Evolutionary conservation across 2,113 vertebrate species (phyloP).

Genomic region (Saccopteryx bilineata): DNA sequence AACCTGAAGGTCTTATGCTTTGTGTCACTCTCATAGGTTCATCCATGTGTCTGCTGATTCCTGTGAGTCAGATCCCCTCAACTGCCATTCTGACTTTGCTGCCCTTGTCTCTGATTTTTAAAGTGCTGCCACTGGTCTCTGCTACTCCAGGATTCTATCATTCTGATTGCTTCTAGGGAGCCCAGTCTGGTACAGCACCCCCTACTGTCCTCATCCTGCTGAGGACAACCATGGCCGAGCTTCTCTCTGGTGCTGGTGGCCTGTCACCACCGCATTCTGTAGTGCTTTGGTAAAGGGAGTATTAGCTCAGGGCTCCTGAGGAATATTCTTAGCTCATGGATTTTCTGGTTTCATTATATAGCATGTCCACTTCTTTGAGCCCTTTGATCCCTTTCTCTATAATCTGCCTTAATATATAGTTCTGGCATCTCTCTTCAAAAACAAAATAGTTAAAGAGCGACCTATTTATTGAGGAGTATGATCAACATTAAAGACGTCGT

Average conservation of each 20-base stretch:
- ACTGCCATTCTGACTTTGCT: background rate
- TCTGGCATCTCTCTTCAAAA: background rate
- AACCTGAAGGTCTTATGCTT: background rate
- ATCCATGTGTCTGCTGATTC: no score
- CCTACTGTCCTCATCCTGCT: background rate
- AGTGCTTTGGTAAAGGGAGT: background rate
- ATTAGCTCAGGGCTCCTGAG: background rate
- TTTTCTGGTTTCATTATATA: background rate
- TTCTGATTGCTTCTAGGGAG: background rate
- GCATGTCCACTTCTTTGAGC: background rate
- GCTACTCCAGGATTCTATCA: background rate
- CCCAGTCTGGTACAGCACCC: background rate
- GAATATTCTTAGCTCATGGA: background rate
- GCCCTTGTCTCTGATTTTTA: background rate
- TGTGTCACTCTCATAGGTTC: background rate
- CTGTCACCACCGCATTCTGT: background rate
- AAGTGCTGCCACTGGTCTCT: background rate
- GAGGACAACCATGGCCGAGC: background rate
- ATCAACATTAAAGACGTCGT: background rate
- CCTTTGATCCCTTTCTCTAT: background rate
- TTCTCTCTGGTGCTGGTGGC: background rate
- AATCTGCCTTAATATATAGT: background rate
- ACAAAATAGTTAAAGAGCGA: background rate
- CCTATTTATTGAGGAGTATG: constrained; percentile 20
- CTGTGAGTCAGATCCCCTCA: background rate